Percentiles rank a stretch among this genome's conserved stretches.
Evolutionary conservation across 2,113 vertebrate species (phyloP).

Genomic region (Heliornis fulica): DNA sequence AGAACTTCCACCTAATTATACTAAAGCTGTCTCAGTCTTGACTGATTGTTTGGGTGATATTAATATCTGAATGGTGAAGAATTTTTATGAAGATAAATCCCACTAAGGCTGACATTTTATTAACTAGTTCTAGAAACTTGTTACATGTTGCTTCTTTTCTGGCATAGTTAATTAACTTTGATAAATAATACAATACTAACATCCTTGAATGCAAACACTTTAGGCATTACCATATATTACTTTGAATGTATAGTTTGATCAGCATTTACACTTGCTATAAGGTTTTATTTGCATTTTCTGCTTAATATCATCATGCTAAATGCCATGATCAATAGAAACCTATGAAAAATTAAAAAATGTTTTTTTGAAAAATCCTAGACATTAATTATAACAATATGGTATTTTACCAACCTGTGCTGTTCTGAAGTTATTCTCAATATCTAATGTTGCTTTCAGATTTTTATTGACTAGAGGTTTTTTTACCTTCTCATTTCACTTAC

Average conservation of each 20-base stretch:
- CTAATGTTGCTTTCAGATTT: neutral
- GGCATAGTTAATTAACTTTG: neutral
- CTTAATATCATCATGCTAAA: neutral
- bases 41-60: neutral
- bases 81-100: slow-evolving; percentile 34
- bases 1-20: neutral
- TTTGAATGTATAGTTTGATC: neutral
- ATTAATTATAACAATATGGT: neutral
- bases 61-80: neutral
- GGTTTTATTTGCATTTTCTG: neutral
- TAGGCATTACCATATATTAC: neutral
- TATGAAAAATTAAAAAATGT: neutral
- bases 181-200: neutral
- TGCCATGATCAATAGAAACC: neutral
- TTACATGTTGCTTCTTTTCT: neutral
- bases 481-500: neutral
- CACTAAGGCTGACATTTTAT: slow-evolving; percentile 8
- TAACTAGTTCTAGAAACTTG: neutral
- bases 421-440: neutral
- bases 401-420: neutral
- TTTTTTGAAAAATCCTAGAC: neutral
- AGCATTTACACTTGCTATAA: neutral
- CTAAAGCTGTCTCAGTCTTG: neutral
- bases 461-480: neutral
- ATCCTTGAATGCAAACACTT: neutral